Base-by-base conservation (phyloP, 2,113 vertebrate genomes). In the Neolamprologus falcicula region DNA sequence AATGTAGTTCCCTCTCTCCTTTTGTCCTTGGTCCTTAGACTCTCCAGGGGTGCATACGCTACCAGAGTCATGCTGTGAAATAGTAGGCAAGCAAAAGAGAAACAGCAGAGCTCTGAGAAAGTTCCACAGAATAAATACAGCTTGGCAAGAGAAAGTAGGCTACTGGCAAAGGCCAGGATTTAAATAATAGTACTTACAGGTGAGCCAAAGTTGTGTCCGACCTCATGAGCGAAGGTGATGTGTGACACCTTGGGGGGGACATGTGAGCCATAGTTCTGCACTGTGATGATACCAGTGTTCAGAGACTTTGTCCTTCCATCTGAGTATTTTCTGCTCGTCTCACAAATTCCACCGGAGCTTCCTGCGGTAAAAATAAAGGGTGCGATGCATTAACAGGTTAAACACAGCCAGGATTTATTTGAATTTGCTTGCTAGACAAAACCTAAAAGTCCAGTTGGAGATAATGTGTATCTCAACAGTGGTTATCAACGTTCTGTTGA, bases 211-310 rank as follows among this genome's bases (percentile, higher is more conserved):
- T 99, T 99, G 96, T 99, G 99, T 61, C 99, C 99, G 66, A 99
- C 97, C 93, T 99, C 99, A 89, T 99, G 98, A 86, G 98, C 99
- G 89, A 99, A 99, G 84, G 99, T 99, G 85, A 99, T 99, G 91
- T 99, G 99, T 86, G 99, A 99, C 79, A 99, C 98, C 89, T 99
- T 99, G 52, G 98, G 98, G 52, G 99, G 99, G 6, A 99, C 98
- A 7, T 99, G 98, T 88, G 98, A 98, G n/a, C 97, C 98, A 19
- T 99, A 99, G 94, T 99, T 99, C 96, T 99, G 98, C 83, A 99
- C 98, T 33, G 99, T 99, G 94, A 99, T 99, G 93, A 99, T 99
- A 78, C 99, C 99, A 17, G 99, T 99, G 96, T 99, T 99, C 85
- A 99, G 95, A 88, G 99, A 99, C 91, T 99, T 99, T 96, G 92